Percentiles rank a stretch among this genome's conserved stretches.
These are phyloP conservation scores for Ascidia mentula DNA, from an alignment of 23 tunicate species.

Conservation along the genomic window DNA sequence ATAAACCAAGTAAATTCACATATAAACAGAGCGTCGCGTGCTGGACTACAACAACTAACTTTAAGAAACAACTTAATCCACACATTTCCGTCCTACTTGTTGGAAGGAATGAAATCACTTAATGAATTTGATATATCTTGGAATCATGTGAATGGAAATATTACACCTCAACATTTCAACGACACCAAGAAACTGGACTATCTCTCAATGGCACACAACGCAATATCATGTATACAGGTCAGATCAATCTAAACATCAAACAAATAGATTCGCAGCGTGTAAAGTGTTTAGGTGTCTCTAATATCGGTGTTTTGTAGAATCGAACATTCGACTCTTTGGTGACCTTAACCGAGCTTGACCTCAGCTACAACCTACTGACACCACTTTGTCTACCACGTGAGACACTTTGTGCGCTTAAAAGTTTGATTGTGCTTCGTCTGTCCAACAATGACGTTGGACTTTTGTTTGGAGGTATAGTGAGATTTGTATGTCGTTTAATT, in stretches of 20 bases:
- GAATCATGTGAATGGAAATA: constrained; percentile 9
- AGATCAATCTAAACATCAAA: neutral
- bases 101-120: constrained; percentile 24
- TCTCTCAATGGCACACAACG: constrained; percentile 49
- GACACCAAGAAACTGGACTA: constrained; percentile 32
- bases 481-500: neutral
- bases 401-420: constrained; percentile 29
- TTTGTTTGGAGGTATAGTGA: constrained; percentile 21
- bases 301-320: too few species aligned
- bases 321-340: constrained; percentile 3
- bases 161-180: constrained; percentile 4
- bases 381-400: constrained; percentile 43
- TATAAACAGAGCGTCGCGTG: constrained; percentile 12
- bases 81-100: neutral
- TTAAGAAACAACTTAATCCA: constrained; percentile 12
- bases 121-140: constrained; percentile 41
- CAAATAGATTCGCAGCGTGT: too few species aligned
- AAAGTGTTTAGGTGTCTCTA: too few species aligned
- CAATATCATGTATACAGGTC: constrained; percentile 43
- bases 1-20: too few species aligned
- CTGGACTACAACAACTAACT: constrained; percentile 24
- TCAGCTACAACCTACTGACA: constrained; percentile 57
- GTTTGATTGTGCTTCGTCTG: constrained; percentile 47
- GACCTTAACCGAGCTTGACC: constrained; percentile 51
- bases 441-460: constrained; percentile 44